Evolutionary conservation across 1,140 invertebrate species (phyloP).

Genomic region (Druon quercuslanigerum): DNA sequence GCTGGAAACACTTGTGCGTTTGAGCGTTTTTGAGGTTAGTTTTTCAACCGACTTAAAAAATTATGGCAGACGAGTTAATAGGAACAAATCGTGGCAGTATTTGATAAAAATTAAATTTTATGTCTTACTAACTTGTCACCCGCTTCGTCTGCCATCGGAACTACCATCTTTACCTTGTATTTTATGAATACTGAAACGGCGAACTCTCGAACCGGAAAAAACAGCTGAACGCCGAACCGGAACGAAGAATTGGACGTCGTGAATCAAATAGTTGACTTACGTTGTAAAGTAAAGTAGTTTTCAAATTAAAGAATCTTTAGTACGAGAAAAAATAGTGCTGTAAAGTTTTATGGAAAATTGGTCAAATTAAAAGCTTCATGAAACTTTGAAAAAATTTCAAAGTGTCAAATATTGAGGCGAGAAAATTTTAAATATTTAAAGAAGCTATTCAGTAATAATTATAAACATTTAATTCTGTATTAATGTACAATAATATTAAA

Average conservation of each 20-base stretch:
- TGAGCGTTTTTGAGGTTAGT: slow-evolving; percentile 35
- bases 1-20: neutral
- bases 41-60: slow-evolving; percentile 3
- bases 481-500: too few relatives aligned
- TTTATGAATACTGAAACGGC: slow-evolving; percentile 66
- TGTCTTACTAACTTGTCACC: slow-evolving; percentile 71
- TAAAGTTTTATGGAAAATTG: too few relatives aligned
- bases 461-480: too few relatives aligned
- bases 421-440: too few relatives aligned
- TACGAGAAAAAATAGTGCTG: too few relatives aligned
- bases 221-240: slow-evolving; percentile 39
- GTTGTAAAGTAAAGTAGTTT: neutral
- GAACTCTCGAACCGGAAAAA: slow-evolving; percentile 58
- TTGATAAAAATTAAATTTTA: neutral
- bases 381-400: too few relatives aligned
- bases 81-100: neutral
- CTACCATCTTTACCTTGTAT: slow-evolving; percentile 40
- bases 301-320: neutral
- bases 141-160: slow-evolving; percentile 71
- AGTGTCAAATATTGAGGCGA: too few relatives aligned
- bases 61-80: neutral
- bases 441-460: too few relatives aligned
- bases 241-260: neutral
- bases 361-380: too few relatives aligned
- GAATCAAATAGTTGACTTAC: neutral